Evolutionary conservation across 2,797 vertebrate species (phyloP).

Genomic region (Helicolenus hilgendorfi): DNA sequence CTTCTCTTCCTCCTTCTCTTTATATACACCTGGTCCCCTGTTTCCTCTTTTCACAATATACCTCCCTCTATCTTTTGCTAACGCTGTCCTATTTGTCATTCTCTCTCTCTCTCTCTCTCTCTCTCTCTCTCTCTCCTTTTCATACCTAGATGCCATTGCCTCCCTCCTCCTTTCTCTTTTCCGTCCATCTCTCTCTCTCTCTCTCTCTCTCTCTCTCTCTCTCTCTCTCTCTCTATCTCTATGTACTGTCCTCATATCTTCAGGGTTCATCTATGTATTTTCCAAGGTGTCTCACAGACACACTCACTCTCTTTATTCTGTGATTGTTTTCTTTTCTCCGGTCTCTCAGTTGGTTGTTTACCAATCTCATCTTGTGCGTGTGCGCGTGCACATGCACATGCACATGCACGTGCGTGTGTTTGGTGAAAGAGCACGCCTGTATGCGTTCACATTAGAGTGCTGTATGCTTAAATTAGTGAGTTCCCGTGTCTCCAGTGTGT

Average conservation of each 20-base stretch:
- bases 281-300: conserved; percentile 6
- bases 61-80: conserved; percentile 19
- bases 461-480: neutral
- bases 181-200: neutral
- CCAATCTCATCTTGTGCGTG: neutral
- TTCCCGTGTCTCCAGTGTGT: neutral
- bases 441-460: neutral
- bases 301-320: neutral
- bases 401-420: neutral
- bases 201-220: neutral
- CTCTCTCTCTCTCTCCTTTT: neutral
- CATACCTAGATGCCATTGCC: conserved; percentile 5
- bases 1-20: conserved; percentile 22
- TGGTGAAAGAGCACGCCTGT: neutral
- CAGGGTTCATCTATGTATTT: conserved; percentile 29
- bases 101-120: neutral
- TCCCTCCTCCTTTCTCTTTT: neutral
- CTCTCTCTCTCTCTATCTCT: neutral
- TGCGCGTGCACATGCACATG: too few relatives aligned
- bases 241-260: neutral
- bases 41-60: conserved; percentile 51
- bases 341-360: neutral
- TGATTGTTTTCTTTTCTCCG: conserved; percentile 12
- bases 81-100: conserved; percentile 48
- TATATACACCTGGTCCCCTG: conserved; percentile 67